A percentile compares a stretch with the other conserved stretches of the same genome.
Evolutionary conservation across 2,113 vertebrate genomes (phyloP).

Genomic region (Xiphias gladius): DNA sequence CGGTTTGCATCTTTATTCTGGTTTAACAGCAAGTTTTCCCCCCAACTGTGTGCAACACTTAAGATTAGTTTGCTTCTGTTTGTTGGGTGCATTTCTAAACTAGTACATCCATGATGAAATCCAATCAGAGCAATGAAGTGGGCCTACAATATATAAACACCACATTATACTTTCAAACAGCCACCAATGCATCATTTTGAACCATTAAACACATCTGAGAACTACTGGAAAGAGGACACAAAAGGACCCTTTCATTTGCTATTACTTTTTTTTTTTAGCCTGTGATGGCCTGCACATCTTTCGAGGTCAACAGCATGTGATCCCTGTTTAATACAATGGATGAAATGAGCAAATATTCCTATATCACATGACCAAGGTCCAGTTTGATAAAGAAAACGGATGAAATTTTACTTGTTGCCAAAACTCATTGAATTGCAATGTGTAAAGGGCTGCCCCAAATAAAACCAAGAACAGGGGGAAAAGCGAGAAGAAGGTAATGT

Average conservation of each 20-base stretch:
- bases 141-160: neutral
- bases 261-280: neutral
- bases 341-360: neutral
- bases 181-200: neutral
- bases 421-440: neutral
- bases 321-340: neutral
- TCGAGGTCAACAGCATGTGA: neutral
- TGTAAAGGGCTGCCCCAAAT: neutral
- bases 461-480: neutral
- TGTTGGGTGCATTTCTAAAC: neutral
- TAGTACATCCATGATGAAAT: neutral
- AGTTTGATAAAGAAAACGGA: neutral
- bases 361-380: neutral
- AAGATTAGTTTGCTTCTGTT: neutral
- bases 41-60: neutral
- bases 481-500: no score
- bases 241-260: neutral
- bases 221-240: neutral
- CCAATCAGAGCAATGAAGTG: neutral
- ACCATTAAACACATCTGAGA: neutral
- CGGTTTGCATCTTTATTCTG: neutral
- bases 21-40: slow-evolving; percentile 6
- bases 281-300: no score
- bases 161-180: neutral
- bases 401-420: neutral